phyloP scores from a whole-genome alignment of 2,888 invertebrate species.

The Mesorhabditis sp. region DNA sequence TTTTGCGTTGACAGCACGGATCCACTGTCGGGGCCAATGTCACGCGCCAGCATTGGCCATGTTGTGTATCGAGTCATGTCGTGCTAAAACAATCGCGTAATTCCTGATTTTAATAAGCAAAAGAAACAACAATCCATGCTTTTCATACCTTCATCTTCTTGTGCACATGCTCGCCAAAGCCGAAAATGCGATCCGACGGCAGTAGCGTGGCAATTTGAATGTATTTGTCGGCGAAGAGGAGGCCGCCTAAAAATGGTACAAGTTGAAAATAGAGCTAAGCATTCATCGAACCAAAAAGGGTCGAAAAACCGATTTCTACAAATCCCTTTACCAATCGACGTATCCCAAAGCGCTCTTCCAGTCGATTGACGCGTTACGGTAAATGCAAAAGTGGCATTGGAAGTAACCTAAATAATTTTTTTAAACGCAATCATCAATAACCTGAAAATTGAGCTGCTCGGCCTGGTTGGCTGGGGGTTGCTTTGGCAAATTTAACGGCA shows the following conservation, averaged over 20 bases:
- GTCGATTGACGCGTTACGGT: slow-evolving; percentile 17
- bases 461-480: slow-evolving; percentile 19
- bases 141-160: slow-evolving; percentile 39
- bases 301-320: background rate
- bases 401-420: background rate
- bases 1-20: slow-evolving; percentile 32
- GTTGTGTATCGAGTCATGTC: slow-evolving; percentile 41
- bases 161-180: slow-evolving; percentile 54
- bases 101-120: too few relatives aligned
- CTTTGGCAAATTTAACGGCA: slow-evolving; percentile 27
- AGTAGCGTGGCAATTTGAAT: slow-evolving; percentile 52
- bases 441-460: slow-evolving; percentile 12
- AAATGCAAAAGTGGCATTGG: background rate
- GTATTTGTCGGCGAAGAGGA: slow-evolving; percentile 49
- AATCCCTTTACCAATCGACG: slow-evolving; percentile 21
- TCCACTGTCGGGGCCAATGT: slow-evolving; percentile 39
- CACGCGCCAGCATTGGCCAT: slow-evolving; percentile 49
- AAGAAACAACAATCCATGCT: too few relatives aligned
- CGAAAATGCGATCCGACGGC: slow-evolving; percentile 46
- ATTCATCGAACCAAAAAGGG: too few relatives aligned
- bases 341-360: slow-evolving; percentile 26
- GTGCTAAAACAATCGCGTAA: slow-evolving; percentile 30
- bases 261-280: too few relatives aligned
- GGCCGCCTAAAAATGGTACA: slow-evolving; percentile 28
- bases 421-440: background rate